phyloP scores from a whole-genome alignment of 2,888 invertebrate species.

The Stenolophus ochropezus region DNA sequence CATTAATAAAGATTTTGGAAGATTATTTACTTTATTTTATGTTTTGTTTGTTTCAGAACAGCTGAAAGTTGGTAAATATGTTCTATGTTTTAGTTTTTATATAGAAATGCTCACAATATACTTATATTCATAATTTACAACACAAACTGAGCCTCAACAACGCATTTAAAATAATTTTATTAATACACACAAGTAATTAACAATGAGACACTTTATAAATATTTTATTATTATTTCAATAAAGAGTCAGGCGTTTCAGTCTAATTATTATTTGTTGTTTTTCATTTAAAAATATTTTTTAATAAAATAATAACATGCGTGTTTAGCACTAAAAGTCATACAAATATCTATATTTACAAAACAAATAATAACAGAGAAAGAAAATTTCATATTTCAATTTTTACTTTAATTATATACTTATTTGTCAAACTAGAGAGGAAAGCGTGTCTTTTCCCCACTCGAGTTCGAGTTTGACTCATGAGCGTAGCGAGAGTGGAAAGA shows the following conservation, averaged over 20 bases:
- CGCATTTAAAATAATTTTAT: conserved; percentile 17
- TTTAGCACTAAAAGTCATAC: background rate
- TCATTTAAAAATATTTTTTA: background rate
- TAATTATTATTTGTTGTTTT: background rate
- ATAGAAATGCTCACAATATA: background rate
- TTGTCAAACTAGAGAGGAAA: background rate
- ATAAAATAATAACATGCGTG: background rate
- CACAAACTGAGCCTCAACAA: no score
- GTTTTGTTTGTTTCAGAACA: background rate
- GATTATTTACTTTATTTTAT: background rate
- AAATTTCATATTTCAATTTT: background rate
- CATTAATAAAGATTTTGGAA: background rate
- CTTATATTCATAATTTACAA: background rate
- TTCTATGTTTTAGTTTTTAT: background rate
- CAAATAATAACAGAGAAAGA: background rate
- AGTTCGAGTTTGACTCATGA: no score
- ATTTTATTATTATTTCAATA: background rate
- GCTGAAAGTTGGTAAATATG: conserved; percentile 1
- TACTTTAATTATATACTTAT: background rate
- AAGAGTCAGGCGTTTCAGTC: background rate
- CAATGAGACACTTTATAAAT: conserved; percentile 6
- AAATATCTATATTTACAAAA: background rate
- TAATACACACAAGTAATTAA: background rate
- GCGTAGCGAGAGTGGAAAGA: no score
- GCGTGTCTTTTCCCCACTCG: no score